A percentile compares a stretch with the other conserved stretches of the same genome.
Evolutionary conservation across 2,797 vertebrate genomes (phyloP).

Genomic region (Gymnoscopelus braueri): DNA sequence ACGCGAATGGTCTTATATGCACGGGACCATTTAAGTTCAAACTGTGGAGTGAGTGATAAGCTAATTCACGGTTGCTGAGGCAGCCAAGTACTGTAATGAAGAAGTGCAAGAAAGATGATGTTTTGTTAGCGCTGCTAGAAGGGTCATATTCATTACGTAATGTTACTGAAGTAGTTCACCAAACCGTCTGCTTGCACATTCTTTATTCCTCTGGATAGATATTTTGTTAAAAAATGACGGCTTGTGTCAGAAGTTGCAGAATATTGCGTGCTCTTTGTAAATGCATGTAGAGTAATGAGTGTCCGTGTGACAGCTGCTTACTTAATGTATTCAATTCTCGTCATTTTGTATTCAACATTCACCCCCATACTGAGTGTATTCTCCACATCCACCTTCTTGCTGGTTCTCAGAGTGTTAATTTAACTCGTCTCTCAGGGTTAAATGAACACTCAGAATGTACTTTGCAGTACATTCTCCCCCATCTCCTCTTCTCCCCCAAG

Average conservation of each 20-base stretch:
- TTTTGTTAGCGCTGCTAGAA: conserved; percentile 11
- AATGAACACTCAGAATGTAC: too few species aligned
- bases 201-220: conserved; percentile 5
- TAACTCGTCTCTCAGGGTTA: too few species aligned
- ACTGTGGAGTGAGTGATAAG: conserved; percentile 60
- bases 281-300: background rate
- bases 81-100: conserved; percentile 51
- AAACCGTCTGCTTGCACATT: conserved; percentile 8
- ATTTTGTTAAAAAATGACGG: conserved; percentile 14
- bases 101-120: conserved; percentile 29
- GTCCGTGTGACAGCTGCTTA: background rate
- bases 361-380: background rate
- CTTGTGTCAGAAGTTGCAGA: background rate
- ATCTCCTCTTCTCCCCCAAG: conserved; percentile 3
- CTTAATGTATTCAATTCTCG: background rate
- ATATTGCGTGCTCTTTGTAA: background rate
- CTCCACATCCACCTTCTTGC: background rate
- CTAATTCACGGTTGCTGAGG: conserved; percentile 40
- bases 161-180: conserved; percentile 35
- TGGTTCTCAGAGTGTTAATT: too few species aligned
- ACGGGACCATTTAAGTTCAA: conserved; percentile 40
- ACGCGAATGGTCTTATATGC: conserved; percentile 43
- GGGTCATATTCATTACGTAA: conserved; percentile 40
- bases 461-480: too few species aligned
- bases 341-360: background rate